Base-by-base conservation (phyloP, 2,113 vertebrate genomes). In the Craseonycteris thonglongyai region DNA sequence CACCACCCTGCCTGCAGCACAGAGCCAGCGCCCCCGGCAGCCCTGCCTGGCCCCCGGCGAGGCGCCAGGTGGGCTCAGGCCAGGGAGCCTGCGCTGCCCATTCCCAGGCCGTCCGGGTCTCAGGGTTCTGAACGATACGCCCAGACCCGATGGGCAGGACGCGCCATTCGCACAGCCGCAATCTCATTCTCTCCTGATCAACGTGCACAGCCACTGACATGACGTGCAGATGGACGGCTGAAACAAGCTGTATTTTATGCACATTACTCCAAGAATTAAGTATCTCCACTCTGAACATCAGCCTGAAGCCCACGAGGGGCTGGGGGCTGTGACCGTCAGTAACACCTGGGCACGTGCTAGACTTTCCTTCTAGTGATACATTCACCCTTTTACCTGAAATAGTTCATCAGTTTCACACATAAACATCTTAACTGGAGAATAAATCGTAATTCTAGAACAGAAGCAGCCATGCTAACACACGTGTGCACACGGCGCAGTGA, bases 1-100 rank as follows among this genome's bases (percentile, higher is more conserved):
- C 4, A 61, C 93, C 49, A 93, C 94, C 83, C 1, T 92, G 45
- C 75, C 59, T 26, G 82, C 35, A 96, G 92, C 94, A 96, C 97
- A 96, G 87, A 72, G 58, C 35, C 58, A 91, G 90, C 21, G 54
- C 63, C n/a, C n/a, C n/a, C n/a, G n/a, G n/a, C n/a, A n/a, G n/a
- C n/a, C n/a, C n/a, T n/a, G n/a, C n/a, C n/a, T n/a, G n/a, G n/a
- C n/a, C n/a, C n/a, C n/a, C n/a, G n/a, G n/a, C n/a, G n/a, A n/a
- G n/a, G n/a, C n/a, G n/a, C n/a, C n/a, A n/a, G n/a, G n/a, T n/a
- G n/a, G n/a, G n/a, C n/a, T n/a, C n/a, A n/a, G n/a, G n/a, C n/a
- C n/a, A n/a, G n/a, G n/a, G n/a, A n/a, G n/a, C n/a, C n/a, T n/a
- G n/a, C n/a, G n/a, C n/a, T n/a, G n/a, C n/a, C n/a, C n/a, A n/a